Conservation (phyloP, 2,888 invertebrate species). For the Drosophila buzzatii region DNA sequence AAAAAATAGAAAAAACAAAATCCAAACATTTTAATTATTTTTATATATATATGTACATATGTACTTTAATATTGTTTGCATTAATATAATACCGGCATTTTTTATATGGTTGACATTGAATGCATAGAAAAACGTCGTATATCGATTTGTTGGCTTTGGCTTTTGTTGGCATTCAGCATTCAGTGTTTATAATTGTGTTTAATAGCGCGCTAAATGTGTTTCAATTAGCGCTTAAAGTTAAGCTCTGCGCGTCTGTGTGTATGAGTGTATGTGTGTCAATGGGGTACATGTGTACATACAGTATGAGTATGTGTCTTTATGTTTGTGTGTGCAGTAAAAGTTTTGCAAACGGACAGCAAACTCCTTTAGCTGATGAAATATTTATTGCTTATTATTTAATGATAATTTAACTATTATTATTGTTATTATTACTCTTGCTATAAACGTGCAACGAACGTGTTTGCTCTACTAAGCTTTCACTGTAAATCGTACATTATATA, state of each 20-base stretch:
- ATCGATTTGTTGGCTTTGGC: constrained; percentile 67
- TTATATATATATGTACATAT: constrained; percentile 65
- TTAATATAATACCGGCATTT: constrained; percentile 46
- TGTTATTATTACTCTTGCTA: neutral
- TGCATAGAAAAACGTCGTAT: constrained; percentile 42
- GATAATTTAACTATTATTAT: neutral
- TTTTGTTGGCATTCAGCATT: constrained; percentile 51
- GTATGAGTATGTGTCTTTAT: neutral
- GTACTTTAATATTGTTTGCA: constrained; percentile 62
- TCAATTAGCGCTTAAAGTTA: constrained; percentile 69
- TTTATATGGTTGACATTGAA: constrained; percentile 34
- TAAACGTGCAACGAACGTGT: neutral
- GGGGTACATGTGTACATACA: constrained; percentile 6
- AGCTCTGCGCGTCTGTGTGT: constrained; percentile 21
- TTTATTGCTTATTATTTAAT: neutral
- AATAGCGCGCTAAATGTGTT: constrained; percentile 77
- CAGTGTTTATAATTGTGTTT: constrained; percentile 70
- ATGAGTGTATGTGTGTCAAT: constrained; percentile 49
- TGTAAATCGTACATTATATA: neutral
- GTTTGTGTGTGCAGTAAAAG: neutral
- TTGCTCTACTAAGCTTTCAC: constrained; percentile 5
- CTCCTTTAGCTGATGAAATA: neutral
- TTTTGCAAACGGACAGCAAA: neutral
- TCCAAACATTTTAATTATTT: constrained; percentile 63
- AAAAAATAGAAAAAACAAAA: constrained; percentile 37